Conservation (phyloP, 2,888 invertebrate genomes). For the Lasioglossum vierecki region DNA sequence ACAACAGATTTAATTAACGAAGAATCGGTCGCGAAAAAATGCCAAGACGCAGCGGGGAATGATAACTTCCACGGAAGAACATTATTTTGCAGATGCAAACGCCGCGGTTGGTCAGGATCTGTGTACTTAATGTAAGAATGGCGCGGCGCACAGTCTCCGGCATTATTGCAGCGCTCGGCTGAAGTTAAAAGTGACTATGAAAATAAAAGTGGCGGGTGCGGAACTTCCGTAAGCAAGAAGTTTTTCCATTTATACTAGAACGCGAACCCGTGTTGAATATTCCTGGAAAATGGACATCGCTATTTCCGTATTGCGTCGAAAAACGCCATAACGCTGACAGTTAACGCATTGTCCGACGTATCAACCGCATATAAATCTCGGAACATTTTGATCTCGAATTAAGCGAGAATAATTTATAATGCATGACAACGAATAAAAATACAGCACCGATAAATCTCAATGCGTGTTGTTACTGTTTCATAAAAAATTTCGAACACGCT, state of each 20-base stretch:
- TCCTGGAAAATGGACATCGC: background rate
- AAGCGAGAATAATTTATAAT: background rate
- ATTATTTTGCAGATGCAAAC: background rate
- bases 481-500: background rate
- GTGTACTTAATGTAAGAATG: background rate
- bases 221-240: background rate
- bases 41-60: too few relatives aligned
- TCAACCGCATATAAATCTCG: background rate
- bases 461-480: background rate
- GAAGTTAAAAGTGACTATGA: background rate
- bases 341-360: background rate
- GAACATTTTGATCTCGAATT: background rate
- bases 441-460: background rate
- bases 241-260: conserved; percentile 17
- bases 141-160: background rate
- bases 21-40: background rate
- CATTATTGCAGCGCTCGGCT: background rate
- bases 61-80: background rate
- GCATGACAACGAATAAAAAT: background rate
- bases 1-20: background rate
- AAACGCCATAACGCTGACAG: background rate
- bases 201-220: conserved; percentile 5
- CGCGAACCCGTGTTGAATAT: background rate
- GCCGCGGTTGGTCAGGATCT: background rate
- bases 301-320: background rate